These are phyloP conservation scores for Proteles cristata DNA, from an alignment of 2,113 vertebrate species.

Conservation along the genomic window DNA sequence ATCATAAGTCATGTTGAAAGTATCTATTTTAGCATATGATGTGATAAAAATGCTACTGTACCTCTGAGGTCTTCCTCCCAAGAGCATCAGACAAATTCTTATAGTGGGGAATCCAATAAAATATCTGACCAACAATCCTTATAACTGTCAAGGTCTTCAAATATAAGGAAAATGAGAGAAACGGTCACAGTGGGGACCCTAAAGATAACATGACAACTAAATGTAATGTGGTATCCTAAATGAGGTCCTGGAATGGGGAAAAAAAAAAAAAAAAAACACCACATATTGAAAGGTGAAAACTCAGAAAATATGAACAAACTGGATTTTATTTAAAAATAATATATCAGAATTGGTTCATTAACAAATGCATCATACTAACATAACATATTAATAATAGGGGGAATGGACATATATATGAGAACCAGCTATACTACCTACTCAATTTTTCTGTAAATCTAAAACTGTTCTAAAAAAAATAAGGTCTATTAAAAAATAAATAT, in stretches of 20 bases:
- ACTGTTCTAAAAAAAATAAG: background rate
- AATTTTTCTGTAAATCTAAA: constrained; percentile 8
- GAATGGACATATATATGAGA: background rate
- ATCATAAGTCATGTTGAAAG: background rate
- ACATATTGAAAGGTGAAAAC: background rate
- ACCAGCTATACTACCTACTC: background rate
- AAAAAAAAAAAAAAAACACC: too few relatives aligned
- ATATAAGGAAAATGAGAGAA: background rate
- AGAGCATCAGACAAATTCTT: background rate
- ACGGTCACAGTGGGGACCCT: background rate
- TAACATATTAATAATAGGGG: background rate
- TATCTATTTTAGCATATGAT: too few relatives aligned
- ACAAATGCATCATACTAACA: background rate
- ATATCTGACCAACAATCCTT: background rate
- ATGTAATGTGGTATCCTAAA: background rate
- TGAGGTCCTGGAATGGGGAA: background rate
- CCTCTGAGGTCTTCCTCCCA: background rate
- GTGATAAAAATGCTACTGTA: background rate
- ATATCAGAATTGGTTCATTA: background rate
- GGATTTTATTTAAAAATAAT: background rate
- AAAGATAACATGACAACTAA: background rate
- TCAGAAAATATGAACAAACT: constrained; percentile 8
- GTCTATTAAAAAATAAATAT: background rate
- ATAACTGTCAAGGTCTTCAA: background rate
- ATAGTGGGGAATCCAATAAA: background rate